Conservation (phyloP, 2,113 vertebrate genomes). For the Trinectes maculatus region DNA sequence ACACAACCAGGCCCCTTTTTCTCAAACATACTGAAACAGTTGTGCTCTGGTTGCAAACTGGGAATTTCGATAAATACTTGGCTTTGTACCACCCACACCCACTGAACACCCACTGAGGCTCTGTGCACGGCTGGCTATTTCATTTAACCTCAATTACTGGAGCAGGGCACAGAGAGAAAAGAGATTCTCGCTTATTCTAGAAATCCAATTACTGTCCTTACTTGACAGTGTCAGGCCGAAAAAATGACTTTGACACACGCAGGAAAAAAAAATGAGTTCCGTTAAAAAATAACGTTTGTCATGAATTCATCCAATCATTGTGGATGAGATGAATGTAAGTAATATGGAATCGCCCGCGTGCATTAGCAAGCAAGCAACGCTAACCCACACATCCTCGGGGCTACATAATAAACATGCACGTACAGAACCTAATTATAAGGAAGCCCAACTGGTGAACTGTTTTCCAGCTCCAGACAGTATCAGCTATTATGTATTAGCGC, state of each 20-base stretch:
- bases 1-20: not conserved
- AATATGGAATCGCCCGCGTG: constrained; percentile 22
- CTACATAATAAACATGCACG: constrained; percentile 41
- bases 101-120: constrained; percentile 64
- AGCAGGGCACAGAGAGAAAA: constrained; percentile 61
- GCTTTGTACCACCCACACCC: constrained; percentile 38
- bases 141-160: constrained; percentile 78
- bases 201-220: constrained; percentile 78
- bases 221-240: constrained; percentile 65
- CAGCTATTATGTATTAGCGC: constrained; percentile 7
- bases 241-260: constrained; percentile 62
- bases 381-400: constrained; percentile 44
- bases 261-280: constrained; percentile 66
- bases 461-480: constrained; percentile 12
- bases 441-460: constrained; percentile 27
- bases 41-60: constrained; percentile 7
- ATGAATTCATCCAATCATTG: constrained; percentile 50
- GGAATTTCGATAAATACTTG: constrained; percentile 34
- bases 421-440: constrained; percentile 35
- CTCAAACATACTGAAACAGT: constrained; percentile 2
- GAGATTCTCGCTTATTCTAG: constrained; percentile 70
- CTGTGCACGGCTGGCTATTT: constrained; percentile 72
- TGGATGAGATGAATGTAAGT: constrained; percentile 34
- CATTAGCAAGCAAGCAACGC: constrained; percentile 24
- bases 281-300: constrained; percentile 43